Percentiles rank a stretch among this genome's conserved stretches.
phyloP scores from a whole-genome alignment of 1,140 invertebrate species.

The Portunus trituberculatus region DNA sequence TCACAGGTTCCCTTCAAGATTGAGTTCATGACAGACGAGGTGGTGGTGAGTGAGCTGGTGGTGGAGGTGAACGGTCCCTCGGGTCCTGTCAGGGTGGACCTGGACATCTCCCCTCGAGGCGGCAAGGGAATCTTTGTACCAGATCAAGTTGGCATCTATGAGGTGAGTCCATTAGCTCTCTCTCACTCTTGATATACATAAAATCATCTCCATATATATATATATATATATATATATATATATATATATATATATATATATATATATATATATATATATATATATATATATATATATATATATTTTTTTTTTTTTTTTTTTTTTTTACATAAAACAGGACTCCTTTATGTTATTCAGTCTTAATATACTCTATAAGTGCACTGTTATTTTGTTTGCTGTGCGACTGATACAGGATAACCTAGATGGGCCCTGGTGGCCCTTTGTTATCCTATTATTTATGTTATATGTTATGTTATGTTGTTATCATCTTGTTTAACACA shows the following conservation, averaged over 20 bases:
- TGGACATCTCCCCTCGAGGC: slow-evolving; percentile 86
- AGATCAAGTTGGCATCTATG: slow-evolving; percentile 95
- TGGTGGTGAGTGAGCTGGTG: slow-evolving; percentile 88
- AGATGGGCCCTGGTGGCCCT: no score
- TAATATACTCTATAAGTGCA: no score
- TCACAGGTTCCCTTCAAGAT: slow-evolving; percentile 90
- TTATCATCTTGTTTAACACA: no score
- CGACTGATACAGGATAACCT: no score
- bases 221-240: slow-evolving; percentile 49
- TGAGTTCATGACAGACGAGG: slow-evolving; percentile 88
- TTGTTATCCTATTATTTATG: no score
- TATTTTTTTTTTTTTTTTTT: no score
- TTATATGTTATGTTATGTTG: no score
- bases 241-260: slow-evolving; percentile 22
- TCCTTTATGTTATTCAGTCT: no score
- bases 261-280: slow-evolving; percentile 46
- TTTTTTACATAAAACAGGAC: no score
- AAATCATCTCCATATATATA: not conserved
- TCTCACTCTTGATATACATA: not conserved
- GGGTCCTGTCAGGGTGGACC: slow-evolving; percentile 84
- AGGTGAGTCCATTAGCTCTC: slow-evolving; percentile 82
- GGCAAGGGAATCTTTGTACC: slow-evolving; percentile 92
- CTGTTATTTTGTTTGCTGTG: no score
- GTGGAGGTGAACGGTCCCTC: slow-evolving; percentile 91
- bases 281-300: no score